These are phyloP conservation scores for Ptilorrhoa leucosticta DNA, from an alignment of 2,113 vertebrate genomes.

Conservation along the genomic window DNA sequence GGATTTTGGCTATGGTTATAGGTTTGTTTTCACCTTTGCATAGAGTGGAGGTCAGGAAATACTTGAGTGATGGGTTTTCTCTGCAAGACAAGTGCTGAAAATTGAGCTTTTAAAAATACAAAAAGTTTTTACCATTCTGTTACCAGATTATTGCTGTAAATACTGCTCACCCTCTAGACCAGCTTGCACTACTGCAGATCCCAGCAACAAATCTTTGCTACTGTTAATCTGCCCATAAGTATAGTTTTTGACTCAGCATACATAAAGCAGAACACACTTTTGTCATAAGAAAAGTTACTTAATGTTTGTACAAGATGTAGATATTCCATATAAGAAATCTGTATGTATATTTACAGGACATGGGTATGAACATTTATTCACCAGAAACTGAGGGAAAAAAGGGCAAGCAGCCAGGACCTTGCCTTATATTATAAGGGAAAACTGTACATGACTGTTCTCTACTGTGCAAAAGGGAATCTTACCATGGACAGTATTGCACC, in stretches of 20 bases:
- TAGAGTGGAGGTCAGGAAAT: background rate
- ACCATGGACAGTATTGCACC: background rate
- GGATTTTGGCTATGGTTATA: background rate
- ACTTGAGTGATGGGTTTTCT: background rate
- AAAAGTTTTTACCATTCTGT: background rate
- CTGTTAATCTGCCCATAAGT: background rate
- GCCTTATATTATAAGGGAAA: background rate
- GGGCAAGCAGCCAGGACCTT: background rate
- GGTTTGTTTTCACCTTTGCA: slow-evolving; percentile 27
- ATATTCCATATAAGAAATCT: background rate
- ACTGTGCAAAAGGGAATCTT: background rate
- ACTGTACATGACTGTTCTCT: background rate
- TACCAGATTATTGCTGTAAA: background rate
- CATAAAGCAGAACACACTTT: background rate
- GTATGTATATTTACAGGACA: background rate
- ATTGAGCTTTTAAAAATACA: background rate
- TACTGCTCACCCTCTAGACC: background rate
- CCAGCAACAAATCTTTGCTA: background rate
- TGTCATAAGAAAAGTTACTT: background rate
- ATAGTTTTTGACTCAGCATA: background rate
- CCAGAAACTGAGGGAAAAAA: background rate
- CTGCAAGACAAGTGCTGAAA: background rate
- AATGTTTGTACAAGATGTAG: background rate
- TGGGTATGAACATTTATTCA: background rate
- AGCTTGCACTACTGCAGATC: background rate